Conservation (phyloP, 2,113 vertebrate genomes). For the Phylloscopus whistleri region DNA sequence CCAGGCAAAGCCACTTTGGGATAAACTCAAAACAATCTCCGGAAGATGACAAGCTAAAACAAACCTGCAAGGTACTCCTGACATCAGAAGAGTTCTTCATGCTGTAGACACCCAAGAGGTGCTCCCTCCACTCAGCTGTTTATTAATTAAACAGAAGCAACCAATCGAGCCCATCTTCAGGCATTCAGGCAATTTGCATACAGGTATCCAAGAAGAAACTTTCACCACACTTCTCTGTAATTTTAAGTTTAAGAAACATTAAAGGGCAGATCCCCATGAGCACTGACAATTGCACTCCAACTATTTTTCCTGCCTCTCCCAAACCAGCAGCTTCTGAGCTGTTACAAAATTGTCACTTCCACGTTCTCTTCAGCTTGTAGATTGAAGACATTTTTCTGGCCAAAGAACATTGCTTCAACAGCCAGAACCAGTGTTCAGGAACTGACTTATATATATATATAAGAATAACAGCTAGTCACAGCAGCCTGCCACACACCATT, state of each 20-base stretch:
- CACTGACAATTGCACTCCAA: background rate
- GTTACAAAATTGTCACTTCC: background rate
- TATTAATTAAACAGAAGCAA: background rate
- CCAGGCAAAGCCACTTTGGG: background rate
- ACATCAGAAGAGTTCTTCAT: background rate
- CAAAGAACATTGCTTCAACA: background rate
- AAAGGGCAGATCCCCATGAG: background rate
- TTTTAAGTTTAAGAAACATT: background rate
- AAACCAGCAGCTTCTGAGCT: background rate
- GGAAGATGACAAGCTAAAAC: background rate
- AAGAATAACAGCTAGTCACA: background rate
- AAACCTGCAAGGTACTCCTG: background rate
- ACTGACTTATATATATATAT: background rate
- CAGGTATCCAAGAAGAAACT: background rate
- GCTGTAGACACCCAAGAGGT: background rate
- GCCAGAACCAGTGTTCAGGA: background rate
- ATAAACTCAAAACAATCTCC: background rate
- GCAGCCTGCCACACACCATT: background rate
- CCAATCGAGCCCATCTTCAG: background rate
- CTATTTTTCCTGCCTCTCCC: background rate
- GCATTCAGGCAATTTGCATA: background rate
- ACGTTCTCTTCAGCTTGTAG: background rate
- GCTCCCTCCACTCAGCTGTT: background rate
- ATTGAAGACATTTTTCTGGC: background rate
- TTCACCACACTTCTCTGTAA: background rate